phyloP scores from a whole-genome alignment of 2,797 vertebrate genomes.

The Sylvia borin region DNA sequence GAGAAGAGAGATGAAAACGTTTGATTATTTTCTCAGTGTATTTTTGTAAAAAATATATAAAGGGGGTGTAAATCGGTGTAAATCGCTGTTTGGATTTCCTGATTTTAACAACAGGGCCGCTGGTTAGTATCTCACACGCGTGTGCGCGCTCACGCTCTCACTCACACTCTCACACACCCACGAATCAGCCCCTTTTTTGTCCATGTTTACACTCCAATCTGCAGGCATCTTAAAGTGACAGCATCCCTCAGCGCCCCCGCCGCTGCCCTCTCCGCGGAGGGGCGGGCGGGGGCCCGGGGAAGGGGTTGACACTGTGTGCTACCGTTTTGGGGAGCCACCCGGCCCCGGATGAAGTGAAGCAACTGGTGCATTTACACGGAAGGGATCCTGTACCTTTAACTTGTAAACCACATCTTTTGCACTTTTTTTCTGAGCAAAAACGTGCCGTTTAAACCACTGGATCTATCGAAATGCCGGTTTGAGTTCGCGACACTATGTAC shows the following conservation, averaged over 20 bases:
- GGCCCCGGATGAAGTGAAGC: constrained; percentile 32
- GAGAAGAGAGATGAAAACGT: constrained; percentile 95
- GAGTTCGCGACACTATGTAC: constrained; percentile 97
- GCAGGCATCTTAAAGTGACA: constrained; percentile 98
- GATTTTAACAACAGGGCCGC: constrained; percentile 90
- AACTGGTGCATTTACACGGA: constrained; percentile 78
- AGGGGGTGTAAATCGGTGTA: constrained; percentile 96
- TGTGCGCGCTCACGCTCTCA: constrained; percentile 59
- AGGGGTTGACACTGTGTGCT: constrained; percentile 51
- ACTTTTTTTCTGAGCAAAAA: constrained; percentile 91
- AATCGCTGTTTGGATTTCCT: constrained; percentile 98
- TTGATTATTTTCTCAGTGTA: constrained; percentile 99
- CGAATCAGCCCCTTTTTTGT: constrained; percentile 89
- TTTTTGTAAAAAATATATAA: constrained; percentile 99
- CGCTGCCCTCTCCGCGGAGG: constrained; percentile 7
- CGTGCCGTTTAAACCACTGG: constrained; percentile 94
- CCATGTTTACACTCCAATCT: constrained; percentile 99
- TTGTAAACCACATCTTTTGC: constrained; percentile 93
- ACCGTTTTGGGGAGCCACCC: constrained; percentile 28
- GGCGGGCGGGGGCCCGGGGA: neutral
- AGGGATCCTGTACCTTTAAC: constrained; percentile 99
- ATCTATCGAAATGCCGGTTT: constrained; percentile 97
- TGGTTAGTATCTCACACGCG: constrained; percentile 87
- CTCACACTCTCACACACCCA: constrained; percentile 51
- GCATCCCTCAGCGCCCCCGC: constrained; percentile 79